Conservation (phyloP, 2,113 vertebrate genomes). For the Gambusia holbrooki region DNA sequence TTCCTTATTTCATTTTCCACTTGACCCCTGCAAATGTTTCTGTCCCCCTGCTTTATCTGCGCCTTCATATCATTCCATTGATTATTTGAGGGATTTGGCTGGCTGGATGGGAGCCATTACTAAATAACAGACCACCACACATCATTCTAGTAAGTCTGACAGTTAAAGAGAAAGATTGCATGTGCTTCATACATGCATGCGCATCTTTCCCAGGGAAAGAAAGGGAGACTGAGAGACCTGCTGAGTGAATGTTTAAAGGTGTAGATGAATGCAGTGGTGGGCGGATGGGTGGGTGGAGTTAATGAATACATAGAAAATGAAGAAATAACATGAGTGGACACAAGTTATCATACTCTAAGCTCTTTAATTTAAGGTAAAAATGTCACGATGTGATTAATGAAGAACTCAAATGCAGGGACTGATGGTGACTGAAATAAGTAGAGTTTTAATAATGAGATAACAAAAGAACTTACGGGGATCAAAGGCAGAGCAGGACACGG, state of each 20-base stretch:
- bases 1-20: slow-evolving; percentile 67
- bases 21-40: slow-evolving; percentile 61
- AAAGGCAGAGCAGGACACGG: not conserved
- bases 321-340: slow-evolving; percentile 13
- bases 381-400: not conserved
- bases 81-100: slow-evolving; percentile 64
- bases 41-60: slow-evolving; percentile 50
- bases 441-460: not conserved
- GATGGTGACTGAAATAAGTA: not conserved
- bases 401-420: not conserved
- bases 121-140: slow-evolving; percentile 63
- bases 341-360: not conserved
- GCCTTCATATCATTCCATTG: slow-evolving; percentile 65
- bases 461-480: too few relatives aligned
- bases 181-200: slow-evolving; percentile 58
- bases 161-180: slow-evolving; percentile 68
- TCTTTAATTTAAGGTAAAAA: not conserved
- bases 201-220: slow-evolving; percentile 14
- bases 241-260: slow-evolving; percentile 28
- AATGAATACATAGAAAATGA: not conserved
- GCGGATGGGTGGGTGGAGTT: not conserved
- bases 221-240: slow-evolving; percentile 15
- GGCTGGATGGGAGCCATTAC: slow-evolving; percentile 69
- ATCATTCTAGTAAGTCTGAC: slow-evolving; percentile 67
- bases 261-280: not conserved